Conservation (phyloP, 2,797 vertebrate genomes). For the Girardinus metallicus region DNA sequence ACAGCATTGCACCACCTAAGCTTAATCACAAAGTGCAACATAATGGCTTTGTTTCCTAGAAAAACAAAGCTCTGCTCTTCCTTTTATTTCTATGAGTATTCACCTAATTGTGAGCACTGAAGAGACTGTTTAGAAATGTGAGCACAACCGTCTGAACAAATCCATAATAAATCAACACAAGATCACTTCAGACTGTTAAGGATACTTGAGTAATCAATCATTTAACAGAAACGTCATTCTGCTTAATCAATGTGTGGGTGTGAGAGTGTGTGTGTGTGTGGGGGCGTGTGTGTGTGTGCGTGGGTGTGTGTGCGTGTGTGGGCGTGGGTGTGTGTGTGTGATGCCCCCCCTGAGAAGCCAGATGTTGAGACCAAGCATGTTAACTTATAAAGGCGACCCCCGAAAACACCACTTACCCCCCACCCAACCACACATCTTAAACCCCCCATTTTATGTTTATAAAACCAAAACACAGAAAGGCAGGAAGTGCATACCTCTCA, state of each 20-base stretch:
- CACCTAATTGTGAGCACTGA: background rate
- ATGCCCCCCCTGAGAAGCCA: constrained; percentile 43
- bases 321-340: constrained; percentile 6
- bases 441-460: constrained; percentile 46
- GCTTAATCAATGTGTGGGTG: constrained; percentile 7
- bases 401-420: constrained; percentile 21
- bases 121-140: background rate
- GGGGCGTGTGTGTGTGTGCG: constrained; percentile 7
- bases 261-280: constrained; percentile 5
- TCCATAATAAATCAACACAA: constrained; percentile 6
- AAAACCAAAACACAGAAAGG: constrained; percentile 23
- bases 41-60: background rate
- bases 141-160: background rate
- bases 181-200: constrained; percentile 1
- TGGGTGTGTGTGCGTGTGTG: constrained; percentile 7
- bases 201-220: constrained; percentile 22
- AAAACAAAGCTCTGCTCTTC: background rate
- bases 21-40: background rate
- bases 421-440: constrained; percentile 37
- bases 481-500: background rate
- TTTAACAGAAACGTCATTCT: constrained; percentile 24
- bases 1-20: background rate
- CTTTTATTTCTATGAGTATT: background rate
- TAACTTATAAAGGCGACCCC: constrained; percentile 66
- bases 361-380: constrained; percentile 58